Evolutionary conservation across 2,888 invertebrate genomes (phyloP), one percentile per base, ranked within the genome.

Genomic region (Miltochrista miniata): DNA sequence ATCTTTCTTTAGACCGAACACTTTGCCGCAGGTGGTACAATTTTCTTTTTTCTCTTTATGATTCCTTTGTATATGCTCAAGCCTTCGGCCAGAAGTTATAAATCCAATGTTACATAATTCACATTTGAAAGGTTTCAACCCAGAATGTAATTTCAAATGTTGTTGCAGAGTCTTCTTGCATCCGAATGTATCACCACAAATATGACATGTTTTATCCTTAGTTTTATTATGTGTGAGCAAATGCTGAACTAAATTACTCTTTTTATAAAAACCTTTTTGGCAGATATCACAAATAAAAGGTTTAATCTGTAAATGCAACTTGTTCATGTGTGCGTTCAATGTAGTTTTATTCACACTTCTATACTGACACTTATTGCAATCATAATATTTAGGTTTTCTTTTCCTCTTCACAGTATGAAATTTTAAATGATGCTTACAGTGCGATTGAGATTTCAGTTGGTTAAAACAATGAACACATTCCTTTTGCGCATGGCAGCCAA

Each of bases 251-350:
- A 86, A 58, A 33, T 83, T 77, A 51, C 79, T 81, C 45, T 79
- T 85, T 46, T 78, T 82, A 37, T 75, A 84, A 56, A 85, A 86
- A 0, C 75, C 72, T 76, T 83, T 86, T 12, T 48, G 55, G 54
- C 87, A 87, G 43, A 73, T 56, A 2, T 71, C 41, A 45, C 87
- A 87, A 0, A 64, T 48, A 46, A 71, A 76, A 0, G 85, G 85
- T 37, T 78, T 62, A 2, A 68, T 56, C 24, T 70, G 52, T 29
- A 85, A 66, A 62, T 87, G 86, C 0, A 57, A 53, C 59, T 81
- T 85, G 44, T 86, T 84, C 0, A 72, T 73, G 53, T 87, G 87
- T 0, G 80, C 83, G 48, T 83, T 72, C 8, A 86, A 55, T 9
- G 76, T 76, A 7, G 56, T 56, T 53, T 81, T 84, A 56, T 75